Evolutionary conservation across 2,113 vertebrate genomes (phyloP), one percentile per base, ranked within the genome.

Genomic region (Marmota monax): DNA sequence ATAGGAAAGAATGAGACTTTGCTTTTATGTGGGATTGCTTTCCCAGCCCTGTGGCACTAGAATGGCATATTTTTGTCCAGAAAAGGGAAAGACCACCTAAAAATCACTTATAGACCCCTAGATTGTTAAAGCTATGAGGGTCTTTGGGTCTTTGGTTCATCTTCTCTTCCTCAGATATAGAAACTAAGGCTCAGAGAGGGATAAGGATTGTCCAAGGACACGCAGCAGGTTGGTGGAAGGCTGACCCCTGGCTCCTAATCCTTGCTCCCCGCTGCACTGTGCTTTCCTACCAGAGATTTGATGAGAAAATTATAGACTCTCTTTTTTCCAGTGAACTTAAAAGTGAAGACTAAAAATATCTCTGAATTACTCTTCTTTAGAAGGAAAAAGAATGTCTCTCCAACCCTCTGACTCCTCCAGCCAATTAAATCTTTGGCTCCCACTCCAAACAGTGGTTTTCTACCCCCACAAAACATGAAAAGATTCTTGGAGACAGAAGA

Each of bases 341-440:
- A 95, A 84, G 34, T n/a, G 53, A 96, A 95, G 13, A 77, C 74
- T 84, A 95, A 73, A 48, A 90, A 85, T 98, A 92, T 58, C 94
- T 98, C 86, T 96, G 5, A 82, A 72, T 96, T 61, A 85, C 6
- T 97, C 34, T 84, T 95, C 88, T 94, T 95, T 90, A 79, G 58
- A 96, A 89, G 5, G 56, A 79, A 92, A 83, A 95, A 96, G 67
- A 84, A 51, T 0, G 7, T 42, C 70, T 61, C 73, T 92, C 56
- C n/a, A 96, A 78, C 92, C 72, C 58, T 85, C 77, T 97, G 53
- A 90, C 27, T 96, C 85, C 67, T 95, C 95, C 72, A 90, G 93
- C 18, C 92, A 93, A 93, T 92, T 97, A 95, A 93, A 90, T 83
- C 65, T 94, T 92, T 97, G 93, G 83, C 91, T 96, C 82, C 18